Percentiles rank a stretch among this genome's conserved stretches.
Evolutionary conservation across 2,113 vertebrate genomes (phyloP).

Genomic region (Edolisoma coerulescens): DNA sequence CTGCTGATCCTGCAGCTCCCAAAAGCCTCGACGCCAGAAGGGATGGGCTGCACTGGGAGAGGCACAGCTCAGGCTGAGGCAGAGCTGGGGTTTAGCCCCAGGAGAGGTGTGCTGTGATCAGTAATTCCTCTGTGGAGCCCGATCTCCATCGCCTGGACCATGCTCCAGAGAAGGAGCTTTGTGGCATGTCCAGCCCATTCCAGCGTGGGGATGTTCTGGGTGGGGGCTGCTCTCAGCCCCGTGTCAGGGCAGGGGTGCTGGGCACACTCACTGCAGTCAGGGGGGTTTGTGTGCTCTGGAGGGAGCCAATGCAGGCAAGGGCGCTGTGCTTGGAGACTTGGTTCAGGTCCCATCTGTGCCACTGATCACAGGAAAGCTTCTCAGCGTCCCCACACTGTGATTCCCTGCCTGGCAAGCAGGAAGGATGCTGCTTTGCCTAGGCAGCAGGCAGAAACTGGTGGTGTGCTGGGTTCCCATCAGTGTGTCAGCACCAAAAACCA

Average conservation of each 20-base stretch:
- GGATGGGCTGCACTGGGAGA: background rate
- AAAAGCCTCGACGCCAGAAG: background rate
- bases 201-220: fast-evolving
- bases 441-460: background rate
- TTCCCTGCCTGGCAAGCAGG: background rate
- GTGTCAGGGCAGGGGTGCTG: background rate
- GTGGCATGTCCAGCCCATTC: background rate
- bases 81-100: background rate
- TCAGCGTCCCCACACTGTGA: background rate
- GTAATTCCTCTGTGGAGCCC: background rate
- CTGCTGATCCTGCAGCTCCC: background rate
- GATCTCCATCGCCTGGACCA: fast-evolving
- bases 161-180: background rate
- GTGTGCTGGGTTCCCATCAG: background rate
- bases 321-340: background rate
- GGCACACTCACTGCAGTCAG: background rate
- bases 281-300: background rate
- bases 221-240: background rate
- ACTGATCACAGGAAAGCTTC: background rate
- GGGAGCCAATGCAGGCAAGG: background rate
- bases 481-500: background rate
- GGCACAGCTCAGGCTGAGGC: fast-evolving
- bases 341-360: background rate
- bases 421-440: background rate
- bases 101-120: background rate